Percentiles rank a stretch among this genome's conserved stretches.
Conservation (phyloP, 2,113 vertebrate species). For the Pangasianodon hypophthalmus region DNA sequence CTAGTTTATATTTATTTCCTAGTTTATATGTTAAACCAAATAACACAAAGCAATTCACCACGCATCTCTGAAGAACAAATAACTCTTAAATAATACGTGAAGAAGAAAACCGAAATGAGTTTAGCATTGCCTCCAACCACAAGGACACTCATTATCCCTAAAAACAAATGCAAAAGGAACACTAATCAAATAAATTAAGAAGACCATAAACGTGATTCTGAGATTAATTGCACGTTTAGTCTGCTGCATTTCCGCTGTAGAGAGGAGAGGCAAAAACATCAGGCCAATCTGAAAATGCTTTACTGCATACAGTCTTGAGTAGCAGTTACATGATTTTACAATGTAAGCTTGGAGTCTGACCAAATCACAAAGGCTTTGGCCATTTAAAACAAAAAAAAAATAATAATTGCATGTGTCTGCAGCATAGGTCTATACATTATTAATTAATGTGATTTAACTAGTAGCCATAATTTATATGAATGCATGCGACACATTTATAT, state of each 20-base stretch:
- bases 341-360: too few species aligned
- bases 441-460: constrained; percentile 28
- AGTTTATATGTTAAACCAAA: not conserved
- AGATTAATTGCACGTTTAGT: constrained; percentile 1
- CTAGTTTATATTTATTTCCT: too few species aligned
- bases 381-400: constrained; percentile 7
- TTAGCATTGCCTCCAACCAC: constrained; percentile 1
- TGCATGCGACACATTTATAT: not conserved
- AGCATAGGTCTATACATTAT: constrained; percentile 1
- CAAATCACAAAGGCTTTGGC: not conserved
- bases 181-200: not conserved
- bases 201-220: not conserved
- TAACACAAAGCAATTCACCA: not conserved
- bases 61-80: not conserved
- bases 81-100: not conserved
- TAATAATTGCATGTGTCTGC: not conserved
- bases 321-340: not conserved
- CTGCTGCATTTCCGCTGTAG: not conserved
- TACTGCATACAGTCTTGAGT: not conserved
- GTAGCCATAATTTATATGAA: not conserved
- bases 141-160: not conserved
- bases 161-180: not conserved
- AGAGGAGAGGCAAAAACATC: not conserved
- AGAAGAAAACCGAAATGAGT: constrained; percentile 7
- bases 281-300: not conserved